phyloP scores from a whole-genome alignment of 2,113 vertebrate species.

The Sprattus sprattus region DNA sequence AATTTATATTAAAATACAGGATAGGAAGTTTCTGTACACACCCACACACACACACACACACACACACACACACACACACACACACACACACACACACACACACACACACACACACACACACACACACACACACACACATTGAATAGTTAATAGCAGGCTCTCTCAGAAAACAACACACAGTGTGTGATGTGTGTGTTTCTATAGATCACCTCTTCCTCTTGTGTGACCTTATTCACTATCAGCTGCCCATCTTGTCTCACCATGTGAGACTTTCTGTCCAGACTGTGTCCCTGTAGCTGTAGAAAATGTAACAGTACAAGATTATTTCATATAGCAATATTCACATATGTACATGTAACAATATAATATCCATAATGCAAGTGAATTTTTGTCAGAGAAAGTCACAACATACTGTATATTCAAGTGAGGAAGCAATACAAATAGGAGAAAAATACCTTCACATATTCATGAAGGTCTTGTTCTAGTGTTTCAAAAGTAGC shows the following conservation, averaged over 20 bases:
- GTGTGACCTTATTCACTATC: slow-evolving; percentile 68
- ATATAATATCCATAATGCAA: background rate
- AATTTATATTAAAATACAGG: too few species aligned
- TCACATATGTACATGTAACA: background rate
- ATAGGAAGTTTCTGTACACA: too few species aligned
- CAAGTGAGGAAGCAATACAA: background rate
- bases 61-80: background rate
- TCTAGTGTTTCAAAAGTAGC: slow-evolving; percentile 73
- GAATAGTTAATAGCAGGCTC: background rate
- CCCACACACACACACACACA: background rate
- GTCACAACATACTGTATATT: background rate
- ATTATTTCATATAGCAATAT: background rate
- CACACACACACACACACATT: background rate
- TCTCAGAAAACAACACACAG: too few species aligned
- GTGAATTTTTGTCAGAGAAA: background rate
- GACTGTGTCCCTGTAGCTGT: slow-evolving; percentile 69
- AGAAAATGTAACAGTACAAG: background rate
- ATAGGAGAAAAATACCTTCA: slow-evolving; percentile 68
- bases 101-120: background rate
- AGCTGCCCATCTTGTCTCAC: slow-evolving; percentile 66
- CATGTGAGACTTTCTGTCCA: slow-evolving; percentile 74
- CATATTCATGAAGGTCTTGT: slow-evolving; percentile 77
- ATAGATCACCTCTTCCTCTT: slow-evolving; percentile 74
- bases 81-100: background rate
- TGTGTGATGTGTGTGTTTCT: background rate